Conservation (phyloP, 1,140 invertebrate species). For the Drosophila equinoxialis region DNA sequence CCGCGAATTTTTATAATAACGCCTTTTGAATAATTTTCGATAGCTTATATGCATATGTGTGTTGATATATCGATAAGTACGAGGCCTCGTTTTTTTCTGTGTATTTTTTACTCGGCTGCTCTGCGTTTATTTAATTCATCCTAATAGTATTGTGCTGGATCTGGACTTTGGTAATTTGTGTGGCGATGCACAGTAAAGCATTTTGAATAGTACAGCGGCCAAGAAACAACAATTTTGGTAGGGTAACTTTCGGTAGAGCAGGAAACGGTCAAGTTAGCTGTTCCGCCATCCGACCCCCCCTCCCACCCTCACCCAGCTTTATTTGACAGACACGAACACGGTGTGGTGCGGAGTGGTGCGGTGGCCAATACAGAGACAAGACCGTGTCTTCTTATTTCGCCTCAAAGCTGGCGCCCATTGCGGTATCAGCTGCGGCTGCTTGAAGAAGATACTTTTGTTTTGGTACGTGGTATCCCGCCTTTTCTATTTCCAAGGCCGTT, state of each 20-base stretch:
- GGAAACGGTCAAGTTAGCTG: slow-evolving; percentile 15
- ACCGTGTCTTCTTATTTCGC: neutral
- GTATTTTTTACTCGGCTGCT: slow-evolving; percentile 25
- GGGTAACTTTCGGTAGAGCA: neutral
- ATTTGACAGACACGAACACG: slow-evolving; percentile 24
- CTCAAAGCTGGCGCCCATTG: slow-evolving; percentile 20
- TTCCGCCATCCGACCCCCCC: slow-evolving; percentile 17
- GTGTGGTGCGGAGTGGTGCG: slow-evolving; percentile 4
- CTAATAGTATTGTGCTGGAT: slow-evolving; percentile 2
- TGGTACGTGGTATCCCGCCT: slow-evolving; percentile 3
- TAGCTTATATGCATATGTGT: neutral
- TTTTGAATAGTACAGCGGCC: neutral
- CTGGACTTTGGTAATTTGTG: slow-evolving; percentile 8
- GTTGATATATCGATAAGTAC: slow-evolving; percentile 24
- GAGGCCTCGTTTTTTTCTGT: slow-evolving; percentile 40
- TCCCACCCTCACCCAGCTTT: slow-evolving; percentile 11
- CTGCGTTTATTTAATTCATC: slow-evolving; percentile 14
- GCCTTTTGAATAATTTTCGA: neutral
- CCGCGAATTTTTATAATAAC: neutral
- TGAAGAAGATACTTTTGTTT: slow-evolving; percentile 5
- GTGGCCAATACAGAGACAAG: slow-evolving; percentile 3
- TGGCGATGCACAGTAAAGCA: neutral
- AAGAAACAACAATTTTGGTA: neutral
- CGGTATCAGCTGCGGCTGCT: slow-evolving; percentile 17
- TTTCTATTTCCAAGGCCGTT: neutral